phyloP scores from a whole-genome alignment of 2,888 invertebrate species.

The Heliconius ismenius region DNA sequence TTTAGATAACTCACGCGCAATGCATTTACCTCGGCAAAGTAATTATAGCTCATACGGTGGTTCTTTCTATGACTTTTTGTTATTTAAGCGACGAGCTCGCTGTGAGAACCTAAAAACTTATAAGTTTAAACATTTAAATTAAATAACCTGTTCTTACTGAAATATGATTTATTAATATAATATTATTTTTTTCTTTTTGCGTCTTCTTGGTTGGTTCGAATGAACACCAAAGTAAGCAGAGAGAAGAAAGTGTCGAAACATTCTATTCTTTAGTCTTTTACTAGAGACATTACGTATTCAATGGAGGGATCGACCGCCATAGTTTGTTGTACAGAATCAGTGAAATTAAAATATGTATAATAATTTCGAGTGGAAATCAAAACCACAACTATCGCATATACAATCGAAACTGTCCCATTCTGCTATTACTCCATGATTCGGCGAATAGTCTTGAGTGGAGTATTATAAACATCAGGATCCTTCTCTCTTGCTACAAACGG shows the following conservation, averaged over 20 bases:
- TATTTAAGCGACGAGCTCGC: conserved; percentile 3
- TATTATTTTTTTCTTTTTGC: not conserved
- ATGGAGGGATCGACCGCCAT: too few species aligned
- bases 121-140: not conserved
- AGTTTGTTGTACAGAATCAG: too few species aligned
- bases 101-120: conserved; percentile 11
- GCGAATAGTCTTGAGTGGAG: too few species aligned
- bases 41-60: conserved; percentile 43
- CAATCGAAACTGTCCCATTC: too few species aligned
- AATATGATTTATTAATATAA: not conserved
- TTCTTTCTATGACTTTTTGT: conserved; percentile 36
- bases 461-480: too few species aligned
- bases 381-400: too few species aligned
- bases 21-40: conserved; percentile 43
- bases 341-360: not conserved
- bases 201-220: not conserved
- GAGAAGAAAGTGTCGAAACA: not conserved
- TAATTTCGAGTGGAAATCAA: too few species aligned
- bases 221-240: not conserved
- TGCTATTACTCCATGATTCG: too few species aligned
- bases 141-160: not conserved
- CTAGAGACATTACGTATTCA: too few species aligned
- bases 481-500: too few species aligned
- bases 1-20: conserved; percentile 51
- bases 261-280: too few species aligned